These are phyloP conservation scores for Leucopsar rothschildi DNA, from an alignment of 2,113 vertebrate species.

Conservation along the genomic window DNA sequence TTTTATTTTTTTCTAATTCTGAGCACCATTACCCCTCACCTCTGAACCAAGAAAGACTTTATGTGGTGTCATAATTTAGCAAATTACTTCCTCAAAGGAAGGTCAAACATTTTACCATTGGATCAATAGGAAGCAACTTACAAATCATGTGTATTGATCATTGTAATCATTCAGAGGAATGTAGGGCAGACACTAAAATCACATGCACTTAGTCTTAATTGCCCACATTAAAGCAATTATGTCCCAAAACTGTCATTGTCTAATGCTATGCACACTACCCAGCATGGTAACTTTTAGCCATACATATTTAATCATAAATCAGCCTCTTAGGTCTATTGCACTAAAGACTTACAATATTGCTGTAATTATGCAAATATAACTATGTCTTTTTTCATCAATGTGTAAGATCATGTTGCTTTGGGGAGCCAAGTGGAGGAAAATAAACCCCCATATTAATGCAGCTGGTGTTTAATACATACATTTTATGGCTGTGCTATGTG, in stretches of 20 bases:
- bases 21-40: conserved; percentile 61
- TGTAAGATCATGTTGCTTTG: conserved; percentile 49
- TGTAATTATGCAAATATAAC: conserved; percentile 71
- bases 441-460: conserved; percentile 71
- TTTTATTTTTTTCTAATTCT: not conserved
- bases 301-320: conserved; percentile 77
- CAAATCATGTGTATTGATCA: conserved; percentile 95
- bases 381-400: not conserved
- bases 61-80: conserved; percentile 75
- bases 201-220: conserved; percentile 94
- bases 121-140: conserved; percentile 84
- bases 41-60: conserved; percentile 69
- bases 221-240: conserved; percentile 93
- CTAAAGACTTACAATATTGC: conserved; percentile 62
- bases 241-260: conserved; percentile 82
- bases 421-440: conserved; percentile 52
- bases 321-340: conserved; percentile 70
- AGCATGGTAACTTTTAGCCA: conserved; percentile 72
- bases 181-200: conserved; percentile 90
- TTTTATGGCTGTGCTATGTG: conserved; percentile 69
- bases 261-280: conserved; percentile 75
- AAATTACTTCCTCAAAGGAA: conserved; percentile 79
- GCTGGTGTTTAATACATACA: conserved; percentile 54
- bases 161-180: conserved; percentile 80
- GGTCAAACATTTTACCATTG: conserved; percentile 84